Conservation (phyloP, 2,797 vertebrate species). For the Benthosema pterotum region DNA sequence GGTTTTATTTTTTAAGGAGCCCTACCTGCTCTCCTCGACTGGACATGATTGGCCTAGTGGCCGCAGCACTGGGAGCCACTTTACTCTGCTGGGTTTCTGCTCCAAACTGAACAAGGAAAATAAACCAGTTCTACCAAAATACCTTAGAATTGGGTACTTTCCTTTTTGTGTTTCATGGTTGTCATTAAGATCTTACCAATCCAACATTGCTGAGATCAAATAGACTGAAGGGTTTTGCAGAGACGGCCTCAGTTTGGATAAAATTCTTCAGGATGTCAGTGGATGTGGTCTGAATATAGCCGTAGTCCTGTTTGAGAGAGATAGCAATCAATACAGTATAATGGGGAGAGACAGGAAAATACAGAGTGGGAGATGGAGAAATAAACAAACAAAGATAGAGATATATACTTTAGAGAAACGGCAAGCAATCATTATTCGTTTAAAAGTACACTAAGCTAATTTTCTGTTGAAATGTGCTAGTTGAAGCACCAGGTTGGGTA, state of each 20-base stretch:
- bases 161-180: neutral
- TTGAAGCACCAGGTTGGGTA: too few relatives aligned
- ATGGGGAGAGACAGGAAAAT: neutral
- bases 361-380: neutral
- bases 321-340: neutral
- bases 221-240: conserved; percentile 86
- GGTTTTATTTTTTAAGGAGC: too few relatives aligned
- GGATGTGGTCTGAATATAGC: conserved; percentile 88
- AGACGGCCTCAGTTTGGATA: conserved; percentile 87
- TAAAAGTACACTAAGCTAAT: too few relatives aligned
- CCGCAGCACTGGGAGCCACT: conserved; percentile 88
- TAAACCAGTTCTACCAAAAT: neutral
- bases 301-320: conserved; percentile 81
- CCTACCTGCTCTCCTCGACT: conserved; percentile 83
- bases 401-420: too few relatives aligned
- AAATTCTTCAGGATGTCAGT: conserved; percentile 90
- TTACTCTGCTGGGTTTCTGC: conserved; percentile 91
- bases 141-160: neutral
- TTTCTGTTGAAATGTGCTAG: too few relatives aligned
- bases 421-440: too few relatives aligned
- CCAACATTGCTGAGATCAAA: conserved; percentile 90
- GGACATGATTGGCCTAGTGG: conserved; percentile 85
- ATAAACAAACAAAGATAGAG: neutral
- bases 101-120: conserved; percentile 81
- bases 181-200: conserved; percentile 72